Conservation (phyloP, 2,113 vertebrate genomes). For the Lichenostomus cassidix region DNA sequence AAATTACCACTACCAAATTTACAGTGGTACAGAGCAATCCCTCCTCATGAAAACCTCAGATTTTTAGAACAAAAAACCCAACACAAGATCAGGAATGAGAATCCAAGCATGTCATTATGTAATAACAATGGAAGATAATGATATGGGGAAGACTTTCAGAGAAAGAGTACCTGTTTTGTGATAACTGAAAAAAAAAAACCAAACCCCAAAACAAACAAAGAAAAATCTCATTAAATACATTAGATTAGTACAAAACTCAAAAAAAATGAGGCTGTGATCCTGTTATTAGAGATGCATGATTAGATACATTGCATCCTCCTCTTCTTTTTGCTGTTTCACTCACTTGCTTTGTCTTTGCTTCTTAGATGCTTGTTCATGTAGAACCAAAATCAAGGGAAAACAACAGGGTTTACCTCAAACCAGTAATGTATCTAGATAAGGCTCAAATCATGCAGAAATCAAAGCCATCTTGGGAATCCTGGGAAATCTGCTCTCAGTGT, state of each 20-base stretch:
- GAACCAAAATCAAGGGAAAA: not conserved
- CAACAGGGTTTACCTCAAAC: not conserved
- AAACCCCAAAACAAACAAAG: not conserved
- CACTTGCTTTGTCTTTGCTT: not conserved
- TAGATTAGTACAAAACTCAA: not conserved
- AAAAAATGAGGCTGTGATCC: not conserved
- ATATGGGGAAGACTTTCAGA: not conserved
- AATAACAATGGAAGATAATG: not conserved
- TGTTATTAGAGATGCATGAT: not conserved
- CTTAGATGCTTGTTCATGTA: not conserved
- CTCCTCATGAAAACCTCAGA: not conserved
- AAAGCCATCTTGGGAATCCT: not conserved
- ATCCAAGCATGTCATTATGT: not conserved
- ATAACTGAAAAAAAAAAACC: not conserved
- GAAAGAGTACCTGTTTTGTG: not conserved
- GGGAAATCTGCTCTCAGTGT: not conserved
- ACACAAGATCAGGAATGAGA: not conserved
- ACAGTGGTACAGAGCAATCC: not conserved
- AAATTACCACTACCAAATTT: not conserved
- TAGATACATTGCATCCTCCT: not conserved
- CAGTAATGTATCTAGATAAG: not conserved
- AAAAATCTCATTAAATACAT: not conserved
- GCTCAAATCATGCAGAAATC: not conserved
- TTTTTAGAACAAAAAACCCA: not conserved
- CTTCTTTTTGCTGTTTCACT: not conserved